Evolutionary conservation across 2,888 invertebrate species (phyloP).

Genomic region (Apotomis betuletana): DNA sequence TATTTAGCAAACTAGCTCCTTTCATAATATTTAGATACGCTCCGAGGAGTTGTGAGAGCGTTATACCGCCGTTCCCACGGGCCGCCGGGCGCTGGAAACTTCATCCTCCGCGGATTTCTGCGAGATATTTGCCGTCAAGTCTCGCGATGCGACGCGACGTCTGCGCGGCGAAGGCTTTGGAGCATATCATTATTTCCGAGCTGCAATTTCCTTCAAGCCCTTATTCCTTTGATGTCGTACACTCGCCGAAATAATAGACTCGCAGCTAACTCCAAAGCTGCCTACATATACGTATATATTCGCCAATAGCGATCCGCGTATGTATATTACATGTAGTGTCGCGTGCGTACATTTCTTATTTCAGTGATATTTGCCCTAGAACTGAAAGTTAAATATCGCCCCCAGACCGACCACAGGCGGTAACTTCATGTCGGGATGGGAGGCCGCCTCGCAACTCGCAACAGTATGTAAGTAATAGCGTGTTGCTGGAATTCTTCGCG

Average conservation of each 20-base stretch:
- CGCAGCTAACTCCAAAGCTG: background rate
- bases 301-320: background rate
- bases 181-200: constrained; percentile 36
- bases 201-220: constrained; percentile 27
- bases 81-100: background rate
- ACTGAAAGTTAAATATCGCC: background rate
- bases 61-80: background rate
- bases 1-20: constrained; percentile 15
- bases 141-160: background rate
- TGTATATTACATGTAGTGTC: background rate
- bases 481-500: constrained; percentile 4
- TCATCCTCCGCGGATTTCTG: constrained; percentile 15
- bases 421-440: constrained; percentile 6
- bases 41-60: constrained; percentile 26
- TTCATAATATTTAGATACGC: constrained; percentile 32
- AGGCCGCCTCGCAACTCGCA: background rate
- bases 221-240: constrained; percentile 24
- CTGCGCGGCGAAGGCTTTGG: background rate
- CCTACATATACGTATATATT: background rate
- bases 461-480: constrained; percentile 15
- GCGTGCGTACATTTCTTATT: background rate
- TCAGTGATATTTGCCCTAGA: constrained; percentile 2
- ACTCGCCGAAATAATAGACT: constrained; percentile 25
- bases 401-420: background rate
- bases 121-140: background rate